Evolutionary conservation across 2,113 vertebrate genomes (phyloP), one percentile per base, ranked within the genome.

Genomic region (Tetraodon nigroviridis): DNA sequence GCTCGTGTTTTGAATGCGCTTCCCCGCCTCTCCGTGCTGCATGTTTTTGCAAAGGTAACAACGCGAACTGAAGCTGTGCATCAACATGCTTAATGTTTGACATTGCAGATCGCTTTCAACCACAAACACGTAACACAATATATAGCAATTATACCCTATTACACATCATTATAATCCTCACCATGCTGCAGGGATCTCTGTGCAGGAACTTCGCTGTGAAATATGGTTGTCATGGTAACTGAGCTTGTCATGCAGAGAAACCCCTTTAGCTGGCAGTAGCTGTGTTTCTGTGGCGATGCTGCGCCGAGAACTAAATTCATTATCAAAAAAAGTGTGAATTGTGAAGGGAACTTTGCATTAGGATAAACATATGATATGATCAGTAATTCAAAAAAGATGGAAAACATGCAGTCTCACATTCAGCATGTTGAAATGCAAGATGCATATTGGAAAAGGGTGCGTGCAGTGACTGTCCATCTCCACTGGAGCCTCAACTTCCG

Each of bases 221-320:
- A 55, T 19, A 22, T 48, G 11, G 82, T 87, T 81, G 76, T 69
- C 81, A 84, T 2, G 64, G 83, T 66, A 84, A 86, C 83, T 17
- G 55, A 68, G 41, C 7, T 32, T 5, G 55, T 73, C 53, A 71
- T 72, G 74, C 59, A 55, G 59, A 76, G 69, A 21, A 67, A 69
- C 61, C 64, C 68, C 32, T 3, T 61, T 42, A 63, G 68, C 67
- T 49, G 55, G n/a, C 55, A 63, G 15, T 37, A 32, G 61, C 61
- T 10, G 14, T 50, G 77, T 80, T 80, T 69, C 73, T 56, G 65
- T 76, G 71, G 81, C 54, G 64, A 84, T 47, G 50, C 50, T 59
- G 19, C 57, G 61, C 32, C n/a, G 29, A 19, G 55, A 64, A 67
- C 65, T 37, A 42, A 46, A 54, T 41, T 4, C 46, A 53, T 55